Evolutionary conservation across 2,113 vertebrate genomes (phyloP), one percentile per base, ranked within the genome.

Genomic region (Platanista minor): DNA sequence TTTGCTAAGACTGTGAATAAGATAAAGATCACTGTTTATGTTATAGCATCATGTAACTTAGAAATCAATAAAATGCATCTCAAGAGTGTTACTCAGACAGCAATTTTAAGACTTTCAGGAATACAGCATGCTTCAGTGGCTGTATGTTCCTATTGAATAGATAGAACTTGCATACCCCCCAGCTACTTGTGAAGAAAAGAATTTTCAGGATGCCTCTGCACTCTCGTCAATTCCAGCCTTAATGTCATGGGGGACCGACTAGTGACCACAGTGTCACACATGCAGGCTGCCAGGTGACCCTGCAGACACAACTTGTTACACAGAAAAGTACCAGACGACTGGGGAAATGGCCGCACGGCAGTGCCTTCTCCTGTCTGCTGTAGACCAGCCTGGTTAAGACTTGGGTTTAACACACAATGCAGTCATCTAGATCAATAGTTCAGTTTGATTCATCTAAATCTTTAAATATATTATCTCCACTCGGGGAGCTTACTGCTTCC

Each of bases 1-100:
- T 91, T 59, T 39, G 54, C 72, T 54, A 77, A 54, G 78, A 46
- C 92, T 52, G 31, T 62, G 93, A 85, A 18, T 52, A 78, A 95
- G 93, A 64, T 49, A 52, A 90, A 93, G 57, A 71, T 81, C 92
- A 59, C 39, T 86, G 43, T 87, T 80, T 87, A n/a, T 33, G 41
- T 46, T 36, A 33, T 8, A 57, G 75, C 39, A 71, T 89, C 67
- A 36, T 43, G 14, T 84, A 90, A 92, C 75, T 82, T 90, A 95
- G 71, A 67, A 75, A 87, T 46, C 87, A 87, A 74, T 75, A 94
- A 95, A 90, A 74, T 33, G 62, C 52, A 94, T 31, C 39, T 87
- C 41, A n/a, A 1, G 27, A 66, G 52, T 49, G 52, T 80, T 87
- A 86, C 29, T 94, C 78, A 67, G 83, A 71, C 20, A 77, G 46